A percentile compares a stretch with the other conserved stretches of the same genome.
These are phyloP conservation scores for Prolemur simus DNA, from an alignment of 2,113 vertebrate genomes.

Conservation along the genomic window DNA sequence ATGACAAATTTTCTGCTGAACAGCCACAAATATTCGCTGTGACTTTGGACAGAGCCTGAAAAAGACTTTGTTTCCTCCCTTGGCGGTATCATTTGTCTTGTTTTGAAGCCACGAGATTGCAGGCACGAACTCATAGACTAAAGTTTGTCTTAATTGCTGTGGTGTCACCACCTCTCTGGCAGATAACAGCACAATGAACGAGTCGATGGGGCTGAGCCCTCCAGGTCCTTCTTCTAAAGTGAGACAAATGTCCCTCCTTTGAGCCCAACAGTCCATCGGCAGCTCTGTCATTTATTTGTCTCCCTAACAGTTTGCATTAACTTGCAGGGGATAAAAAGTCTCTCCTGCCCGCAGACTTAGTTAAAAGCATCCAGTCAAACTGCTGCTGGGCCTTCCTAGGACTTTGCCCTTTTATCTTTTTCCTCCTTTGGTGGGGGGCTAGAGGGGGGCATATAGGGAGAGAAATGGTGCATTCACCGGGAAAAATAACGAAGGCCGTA, in stretches of 20 bases:
- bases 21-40: slow-evolving; percentile 69
- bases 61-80: slow-evolving; percentile 80
- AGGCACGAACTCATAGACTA: slow-evolving; percentile 81
- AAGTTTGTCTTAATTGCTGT: slow-evolving; percentile 89
- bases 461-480: not conserved
- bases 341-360: slow-evolving; percentile 62
- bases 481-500: not conserved
- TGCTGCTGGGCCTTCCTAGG: not conserved
- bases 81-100: slow-evolving; percentile 85
- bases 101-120: slow-evolving; percentile 83
- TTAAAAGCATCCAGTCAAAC: slow-evolving; percentile 60
- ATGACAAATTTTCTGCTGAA: slow-evolving; percentile 71
- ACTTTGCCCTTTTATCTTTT: not conserved
- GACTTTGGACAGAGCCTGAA: slow-evolving; percentile 79
- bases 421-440: not conserved
- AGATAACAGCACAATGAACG: slow-evolving; percentile 82
- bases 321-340: slow-evolving; percentile 75
- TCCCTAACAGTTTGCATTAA: slow-evolving; percentile 76
- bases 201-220: slow-evolving; percentile 80
- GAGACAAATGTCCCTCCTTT: slow-evolving; percentile 86
- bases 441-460: not conserved
- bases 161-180: slow-evolving; percentile 84
- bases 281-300: slow-evolving; percentile 80
- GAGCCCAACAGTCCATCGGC: slow-evolving; percentile 72
- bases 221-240: slow-evolving; percentile 85